Percentiles rank a stretch among this genome's conserved stretches.
Evolutionary conservation across 2,797 vertebrate genomes (phyloP).

Genomic region (Tragelaphus eurycerus): DNA sequence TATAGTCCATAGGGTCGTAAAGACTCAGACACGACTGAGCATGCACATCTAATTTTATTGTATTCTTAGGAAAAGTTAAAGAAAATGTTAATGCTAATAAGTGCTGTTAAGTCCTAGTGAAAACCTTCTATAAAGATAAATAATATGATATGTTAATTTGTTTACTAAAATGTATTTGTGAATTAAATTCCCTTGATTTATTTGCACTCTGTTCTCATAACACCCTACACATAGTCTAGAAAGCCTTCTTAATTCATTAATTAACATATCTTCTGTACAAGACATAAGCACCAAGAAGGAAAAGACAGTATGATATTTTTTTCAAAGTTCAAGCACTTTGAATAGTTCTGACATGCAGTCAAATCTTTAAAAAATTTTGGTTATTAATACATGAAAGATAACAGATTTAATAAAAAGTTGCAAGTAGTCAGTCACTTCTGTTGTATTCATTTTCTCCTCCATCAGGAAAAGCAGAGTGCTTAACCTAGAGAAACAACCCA

Average conservation of each 20-base stretch:
- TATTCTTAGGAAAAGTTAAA: neutral
- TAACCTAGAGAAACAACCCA: neutral
- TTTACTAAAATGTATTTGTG: neutral
- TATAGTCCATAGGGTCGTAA: neutral
- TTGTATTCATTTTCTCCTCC: neutral
- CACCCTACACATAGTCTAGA: neutral
- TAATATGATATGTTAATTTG: neutral
- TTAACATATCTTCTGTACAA: neutral
- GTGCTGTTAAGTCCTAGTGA: neutral
- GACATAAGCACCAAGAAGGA: neutral
- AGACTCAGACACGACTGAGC: neutral
- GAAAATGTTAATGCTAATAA: neutral
- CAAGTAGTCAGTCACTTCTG: neutral
- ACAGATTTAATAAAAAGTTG: neutral
- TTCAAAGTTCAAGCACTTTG: neutral
- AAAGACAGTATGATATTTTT: neutral
- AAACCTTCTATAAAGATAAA: neutral
- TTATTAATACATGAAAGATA: neutral
- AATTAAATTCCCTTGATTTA: neutral
- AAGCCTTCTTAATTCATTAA: neutral
- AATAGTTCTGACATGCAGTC: neutral
- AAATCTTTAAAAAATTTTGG: neutral
- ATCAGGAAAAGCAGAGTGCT: neutral
- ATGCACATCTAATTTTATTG: neutral
- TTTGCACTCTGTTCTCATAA: neutral